Conservation (phyloP, 2,797 vertebrate genomes). For the Liparis tanakae region DNA sequence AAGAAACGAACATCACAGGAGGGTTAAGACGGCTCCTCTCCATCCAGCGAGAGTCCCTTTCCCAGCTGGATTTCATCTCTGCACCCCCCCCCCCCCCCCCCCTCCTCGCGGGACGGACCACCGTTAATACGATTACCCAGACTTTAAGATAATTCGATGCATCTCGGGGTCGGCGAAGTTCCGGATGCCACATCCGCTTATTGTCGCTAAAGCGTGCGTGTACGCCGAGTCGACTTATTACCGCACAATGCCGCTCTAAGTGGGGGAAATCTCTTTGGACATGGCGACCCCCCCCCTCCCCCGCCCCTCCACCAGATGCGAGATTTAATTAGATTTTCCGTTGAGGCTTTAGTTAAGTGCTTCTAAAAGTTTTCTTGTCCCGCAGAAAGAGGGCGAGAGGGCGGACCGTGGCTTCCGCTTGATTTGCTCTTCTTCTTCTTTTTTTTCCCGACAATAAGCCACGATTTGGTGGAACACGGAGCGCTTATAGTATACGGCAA, state of each 20-base stretch:
- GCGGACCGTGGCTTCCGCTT: conserved; percentile 66
- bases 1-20: no score
- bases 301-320: conserved; percentile 76
- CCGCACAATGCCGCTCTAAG: conserved; percentile 79
- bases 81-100: no score
- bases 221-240: conserved; percentile 79
- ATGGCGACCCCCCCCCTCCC: no score
- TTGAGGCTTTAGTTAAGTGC: conserved; percentile 71
- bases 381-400: conserved; percentile 60
- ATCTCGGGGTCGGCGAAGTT: conserved; percentile 76
- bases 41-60: conserved; percentile 15
- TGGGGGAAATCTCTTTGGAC: conserved; percentile 81
- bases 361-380: conserved; percentile 75
- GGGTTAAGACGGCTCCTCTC: conserved; percentile 14
- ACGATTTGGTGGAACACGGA: conserved; percentile 51
- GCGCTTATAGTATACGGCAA: conserved; percentile 50
- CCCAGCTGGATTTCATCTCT: conserved; percentile 34
- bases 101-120: no score
- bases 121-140: conserved; percentile 82
- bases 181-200: conserved; percentile 77
- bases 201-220: conserved; percentile 70
- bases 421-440: conserved; percentile 65
- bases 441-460: conserved; percentile 64
- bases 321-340: conserved; percentile 84
- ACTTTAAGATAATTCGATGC: conserved; percentile 82